Percentiles rank a stretch among this genome's conserved stretches.
Conservation (phyloP, 2,888 invertebrate species). For the Xiphydria camelus region DNA sequence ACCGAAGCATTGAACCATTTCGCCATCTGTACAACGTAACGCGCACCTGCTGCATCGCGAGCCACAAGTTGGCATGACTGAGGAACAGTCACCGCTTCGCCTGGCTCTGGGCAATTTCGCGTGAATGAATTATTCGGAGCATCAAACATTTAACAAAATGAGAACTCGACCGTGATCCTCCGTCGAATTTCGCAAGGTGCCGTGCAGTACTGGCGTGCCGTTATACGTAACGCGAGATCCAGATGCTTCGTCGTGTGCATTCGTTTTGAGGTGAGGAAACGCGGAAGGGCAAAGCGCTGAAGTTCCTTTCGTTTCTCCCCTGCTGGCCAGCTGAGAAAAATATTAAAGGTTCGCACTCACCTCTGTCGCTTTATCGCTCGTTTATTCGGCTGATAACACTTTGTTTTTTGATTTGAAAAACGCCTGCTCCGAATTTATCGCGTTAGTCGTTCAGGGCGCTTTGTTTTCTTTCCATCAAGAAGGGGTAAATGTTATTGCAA, state of each 20-base stretch:
- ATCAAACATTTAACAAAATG: slow-evolving; percentile 4
- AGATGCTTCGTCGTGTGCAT: not conserved
- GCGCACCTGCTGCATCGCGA: no score
- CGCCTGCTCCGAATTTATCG: no score
- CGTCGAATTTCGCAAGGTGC: not conserved
- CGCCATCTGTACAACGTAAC: no score
- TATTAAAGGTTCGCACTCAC: slow-evolving; percentile 29
- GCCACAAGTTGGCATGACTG: no score
- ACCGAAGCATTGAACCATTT: no score
- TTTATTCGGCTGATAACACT: not conserved
- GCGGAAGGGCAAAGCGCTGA: slow-evolving; percentile 5
- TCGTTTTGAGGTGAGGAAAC: not conserved
- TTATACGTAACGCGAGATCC: no score
- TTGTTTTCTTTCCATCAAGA: no score
- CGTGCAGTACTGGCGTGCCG: no score
- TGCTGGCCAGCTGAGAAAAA: slow-evolving; percentile 34
- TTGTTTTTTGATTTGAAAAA: no score
- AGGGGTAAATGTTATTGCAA: no score
- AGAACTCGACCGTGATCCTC: slow-evolving; percentile 1
- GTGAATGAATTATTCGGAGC: slow-evolving; percentile 1
- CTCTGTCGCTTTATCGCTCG: not conserved
- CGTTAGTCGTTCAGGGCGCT: no score
- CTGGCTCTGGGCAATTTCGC: not conserved
- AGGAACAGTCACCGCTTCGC: no score
- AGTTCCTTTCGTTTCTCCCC: slow-evolving; percentile 28